phyloP scores from a whole-genome alignment of 2,888 invertebrate species.

The Falcaria lacertinaria region DNA sequence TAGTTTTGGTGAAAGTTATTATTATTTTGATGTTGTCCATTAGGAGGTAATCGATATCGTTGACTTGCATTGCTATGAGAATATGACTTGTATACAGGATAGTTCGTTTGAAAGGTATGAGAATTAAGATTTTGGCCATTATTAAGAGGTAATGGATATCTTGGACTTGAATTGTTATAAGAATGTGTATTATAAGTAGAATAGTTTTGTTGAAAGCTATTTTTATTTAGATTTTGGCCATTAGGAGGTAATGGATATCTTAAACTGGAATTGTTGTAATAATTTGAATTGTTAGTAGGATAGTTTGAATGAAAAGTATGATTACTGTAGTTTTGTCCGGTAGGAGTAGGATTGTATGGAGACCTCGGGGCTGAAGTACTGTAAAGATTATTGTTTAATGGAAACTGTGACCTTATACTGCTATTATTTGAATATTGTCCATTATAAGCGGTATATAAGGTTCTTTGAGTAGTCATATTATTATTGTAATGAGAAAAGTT shows the following conservation, averaged over 20 bases:
- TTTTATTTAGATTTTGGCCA: neutral
- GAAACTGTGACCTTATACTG: neutral
- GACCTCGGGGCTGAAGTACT: neutral
- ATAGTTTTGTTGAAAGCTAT: neutral
- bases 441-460: constrained; percentile 8
- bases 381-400: neutral
- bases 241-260: neutral
- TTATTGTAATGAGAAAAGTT: constrained; percentile 3
- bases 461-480: neutral
- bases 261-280: neutral
- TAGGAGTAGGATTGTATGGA: no score
- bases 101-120: neutral
- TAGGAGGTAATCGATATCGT: constrained; percentile 8
- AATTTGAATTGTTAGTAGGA: neutral
- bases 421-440: neutral
- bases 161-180: constrained; percentile 14
- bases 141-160: constrained; percentile 6
- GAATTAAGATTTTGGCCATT: neutral
- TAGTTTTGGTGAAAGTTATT: constrained; percentile 1
- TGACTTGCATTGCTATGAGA: constrained; percentile 13
- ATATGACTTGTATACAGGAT: neutral
- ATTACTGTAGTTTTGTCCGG: neutral
- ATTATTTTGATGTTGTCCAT: constrained; percentile 10
- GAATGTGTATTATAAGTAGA: neutral
- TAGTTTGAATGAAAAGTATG: neutral